A percentile compares a stretch with the other conserved stretches of the same genome.
These are phyloP conservation scores for Trachythela sp. DNA, from an alignment of 64 coral and sea anemone species.

Conservation along the genomic window DNA sequence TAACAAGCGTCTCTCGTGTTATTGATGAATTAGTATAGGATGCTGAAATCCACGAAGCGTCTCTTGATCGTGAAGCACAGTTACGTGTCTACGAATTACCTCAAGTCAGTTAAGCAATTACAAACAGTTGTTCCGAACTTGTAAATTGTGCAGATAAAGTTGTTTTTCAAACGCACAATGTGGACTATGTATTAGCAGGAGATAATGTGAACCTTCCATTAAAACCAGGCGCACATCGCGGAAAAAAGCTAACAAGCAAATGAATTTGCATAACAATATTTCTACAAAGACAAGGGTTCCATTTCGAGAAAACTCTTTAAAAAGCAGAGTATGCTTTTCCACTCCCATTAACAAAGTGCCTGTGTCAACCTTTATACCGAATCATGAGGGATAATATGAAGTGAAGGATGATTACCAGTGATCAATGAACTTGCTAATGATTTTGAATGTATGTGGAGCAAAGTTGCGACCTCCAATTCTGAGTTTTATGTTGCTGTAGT, in stretches of 20 bases:
- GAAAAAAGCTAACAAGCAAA: neutral
- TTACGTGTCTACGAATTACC: too few species aligned
- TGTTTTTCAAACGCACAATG: neutral
- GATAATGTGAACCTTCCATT: neutral
- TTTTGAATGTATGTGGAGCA: conserved; percentile 47
- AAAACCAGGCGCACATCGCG: neutral
- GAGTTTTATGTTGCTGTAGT: conserved; percentile 28
- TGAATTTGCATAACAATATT: neutral
- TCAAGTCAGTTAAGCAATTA: too few species aligned
- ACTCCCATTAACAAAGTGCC: neutral
- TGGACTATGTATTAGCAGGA: neutral
- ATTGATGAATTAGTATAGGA: too few species aligned
- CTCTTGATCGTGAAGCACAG: too few species aligned
- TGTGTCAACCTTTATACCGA: neutral
- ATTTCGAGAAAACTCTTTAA: neutral
- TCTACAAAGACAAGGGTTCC: neutral
- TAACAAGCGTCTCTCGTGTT: too few species aligned
- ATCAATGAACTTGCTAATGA: neutral
- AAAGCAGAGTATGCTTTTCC: neutral
- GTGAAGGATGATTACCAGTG: conserved; percentile 42
- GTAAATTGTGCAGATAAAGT: neutral
- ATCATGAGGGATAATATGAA: conserved; percentile 23
- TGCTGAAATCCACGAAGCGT: too few species aligned
- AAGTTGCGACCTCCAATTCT: neutral
- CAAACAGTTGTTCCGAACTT: too few species aligned